Percentiles rank a stretch among this genome's conserved stretches.
phyloP scores from a whole-genome alignment of 2,113 vertebrate genomes.

The Megaceryle maxima region DNA sequence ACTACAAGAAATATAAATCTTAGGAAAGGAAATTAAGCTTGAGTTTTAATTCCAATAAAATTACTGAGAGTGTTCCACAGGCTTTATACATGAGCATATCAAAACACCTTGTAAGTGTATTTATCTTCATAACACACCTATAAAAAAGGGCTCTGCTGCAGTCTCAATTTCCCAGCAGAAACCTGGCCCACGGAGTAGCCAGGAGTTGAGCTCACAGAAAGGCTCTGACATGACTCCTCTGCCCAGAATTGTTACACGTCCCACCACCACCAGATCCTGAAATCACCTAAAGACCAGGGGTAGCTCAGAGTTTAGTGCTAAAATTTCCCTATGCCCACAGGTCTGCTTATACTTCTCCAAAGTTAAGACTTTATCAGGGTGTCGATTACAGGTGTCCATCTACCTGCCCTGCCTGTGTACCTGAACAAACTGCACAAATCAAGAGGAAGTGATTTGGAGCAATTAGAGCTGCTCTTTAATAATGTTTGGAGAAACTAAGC shows the following conservation, averaged over 20 bases:
- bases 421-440: not conserved
- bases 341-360: not conserved
- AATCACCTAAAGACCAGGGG: not conserved
- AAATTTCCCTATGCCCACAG: not conserved
- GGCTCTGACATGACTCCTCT: not conserved
- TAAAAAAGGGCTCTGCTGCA: not conserved
- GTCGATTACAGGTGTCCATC: not conserved
- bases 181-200: not conserved
- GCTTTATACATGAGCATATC: not conserved
- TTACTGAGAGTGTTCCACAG: not conserved
- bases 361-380: not conserved
- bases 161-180: not conserved
- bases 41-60: slow-evolving; percentile 13
- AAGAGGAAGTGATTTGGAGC: not conserved
- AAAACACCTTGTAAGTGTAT: not conserved
- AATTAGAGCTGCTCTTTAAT: not conserved
- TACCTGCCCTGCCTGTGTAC: not conserved
- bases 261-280: not conserved
- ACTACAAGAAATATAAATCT: slow-evolving; percentile 21
- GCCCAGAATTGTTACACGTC: not conserved
- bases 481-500: not conserved
- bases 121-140: not conserved
- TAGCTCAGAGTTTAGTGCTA: not conserved
- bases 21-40: not conserved
- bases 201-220: not conserved